Base-by-base conservation (phyloP, 1,140 invertebrate species). In the Metaphire vulgaris region DNA sequence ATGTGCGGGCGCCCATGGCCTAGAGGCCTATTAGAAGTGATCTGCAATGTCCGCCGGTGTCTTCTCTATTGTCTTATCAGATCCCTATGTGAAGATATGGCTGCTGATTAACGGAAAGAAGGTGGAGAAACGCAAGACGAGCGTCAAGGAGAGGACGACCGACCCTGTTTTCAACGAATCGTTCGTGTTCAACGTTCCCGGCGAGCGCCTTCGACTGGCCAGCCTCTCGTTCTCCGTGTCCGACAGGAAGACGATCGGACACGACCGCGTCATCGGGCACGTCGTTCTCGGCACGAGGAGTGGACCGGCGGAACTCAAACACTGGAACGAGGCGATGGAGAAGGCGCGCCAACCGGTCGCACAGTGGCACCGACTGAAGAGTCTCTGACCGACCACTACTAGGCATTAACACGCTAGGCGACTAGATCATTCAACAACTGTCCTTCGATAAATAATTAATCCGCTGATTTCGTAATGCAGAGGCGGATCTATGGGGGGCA, bases 101-200 rank as follows among this genome's bases (percentile, higher is more conserved):
- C 81, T 89, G 74, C 83, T 88, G 74, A 88, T 87, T 76, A 86
- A 88, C 69, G 84, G 86, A 2, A 86, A 87, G 74, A 82, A 87
- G 71, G 85, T 90, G 33, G 89, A 89, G 80, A 89, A 89, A 80
- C 88, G 88, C 81, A 90, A 89, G 80, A 89, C 89, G 0, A 86
- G 86, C 31, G 88, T 89, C 33, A 88, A 89, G 81, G 88, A 88
- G 81, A 79, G 83, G 75, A 85, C 87, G 12, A 81, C 90, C 33
- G 89, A 89, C 81, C 89, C 89, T 1, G 87, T 89, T n/a, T 90
- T 88, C 83, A 89, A 90, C 80, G 89, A 90, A 80, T 87, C 88
- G 1, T 86, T 90, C 69, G 87, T 89, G 68, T 90, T 89, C 80
- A 88, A 89, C 75, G 86, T 90, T 30, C 87, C 88, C 86, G 77